These are phyloP conservation scores for Acanthosepion lycidas DNA, from an alignment of 2,888 invertebrate species.

Conservation along the genomic window DNA sequence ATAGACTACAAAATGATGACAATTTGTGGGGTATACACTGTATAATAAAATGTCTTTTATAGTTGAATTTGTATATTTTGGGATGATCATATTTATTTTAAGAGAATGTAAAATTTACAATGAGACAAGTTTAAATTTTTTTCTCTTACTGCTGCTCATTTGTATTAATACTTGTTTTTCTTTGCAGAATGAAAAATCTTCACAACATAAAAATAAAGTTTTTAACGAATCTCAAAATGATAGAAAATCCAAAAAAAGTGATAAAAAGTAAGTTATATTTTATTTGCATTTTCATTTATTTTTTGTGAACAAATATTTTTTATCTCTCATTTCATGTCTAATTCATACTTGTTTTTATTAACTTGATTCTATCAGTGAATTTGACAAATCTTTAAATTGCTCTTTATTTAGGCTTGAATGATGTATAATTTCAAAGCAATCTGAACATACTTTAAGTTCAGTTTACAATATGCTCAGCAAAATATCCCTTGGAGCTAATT, in stretches of 20 bases:
- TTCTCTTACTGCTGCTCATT: neutral
- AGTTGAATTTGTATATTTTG: neutral
- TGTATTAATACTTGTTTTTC: constrained; percentile 42
- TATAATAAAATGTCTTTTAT: no score
- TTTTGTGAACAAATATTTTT: neutral
- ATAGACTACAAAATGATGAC: no score
- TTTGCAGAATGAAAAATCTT: constrained; percentile 57
- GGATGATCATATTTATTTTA: neutral
- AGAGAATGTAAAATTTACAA: neutral
- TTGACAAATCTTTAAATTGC: neutral
- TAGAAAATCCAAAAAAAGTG: constrained; percentile 59
- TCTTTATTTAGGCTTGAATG: neutral
- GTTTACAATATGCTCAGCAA: no score
- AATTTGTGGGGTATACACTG: no score
- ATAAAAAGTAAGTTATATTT: constrained; percentile 61
- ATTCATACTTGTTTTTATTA: neutral
- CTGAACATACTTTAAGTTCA: no score
- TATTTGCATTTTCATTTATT: neutral
- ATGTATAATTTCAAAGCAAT: neutral
- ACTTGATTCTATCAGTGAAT: neutral
- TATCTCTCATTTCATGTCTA: neutral
- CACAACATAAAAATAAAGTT: constrained; percentile 50
- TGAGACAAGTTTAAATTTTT: neutral
- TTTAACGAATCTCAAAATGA: constrained; percentile 51
- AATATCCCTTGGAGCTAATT: no score